These are phyloP conservation scores for Cecidostiba fungosa DNA, from an alignment of 2,888 invertebrate species.

Conservation along the genomic window DNA sequence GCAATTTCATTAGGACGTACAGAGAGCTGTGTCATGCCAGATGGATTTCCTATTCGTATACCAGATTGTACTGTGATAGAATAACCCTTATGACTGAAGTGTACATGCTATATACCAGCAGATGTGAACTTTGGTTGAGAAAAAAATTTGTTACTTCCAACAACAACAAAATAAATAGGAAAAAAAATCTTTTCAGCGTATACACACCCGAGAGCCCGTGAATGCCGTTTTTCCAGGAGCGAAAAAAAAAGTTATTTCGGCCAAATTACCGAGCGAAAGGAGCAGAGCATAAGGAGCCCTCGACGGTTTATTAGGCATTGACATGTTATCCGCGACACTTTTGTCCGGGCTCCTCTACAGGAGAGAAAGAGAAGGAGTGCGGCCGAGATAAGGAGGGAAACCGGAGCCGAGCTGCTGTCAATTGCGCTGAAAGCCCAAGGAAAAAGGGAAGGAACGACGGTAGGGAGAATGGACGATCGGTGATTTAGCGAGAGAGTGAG, in stretches of 20 bases:
- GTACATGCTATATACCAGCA: not conserved
- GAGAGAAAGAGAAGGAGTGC: slow-evolving; percentile 37
- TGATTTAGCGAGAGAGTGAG: slow-evolving; percentile 52
- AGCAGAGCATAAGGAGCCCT: slow-evolving; percentile 40
- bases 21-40: not conserved
- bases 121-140: not conserved
- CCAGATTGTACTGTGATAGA: not conserved
- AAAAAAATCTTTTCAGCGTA: slow-evolving; percentile 7
- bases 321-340: slow-evolving; percentile 73
- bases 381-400: slow-evolving; percentile 50
- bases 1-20: not conserved
- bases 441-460: slow-evolving; percentile 66
- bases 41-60: not conserved
- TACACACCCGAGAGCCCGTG: not conserved
- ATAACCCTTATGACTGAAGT: not conserved
- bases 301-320: slow-evolving; percentile 72
- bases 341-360: slow-evolving; percentile 65
- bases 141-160: not conserved
- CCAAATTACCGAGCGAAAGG: slow-evolving; percentile 51
- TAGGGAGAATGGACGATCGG: slow-evolving; percentile 47
- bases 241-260: slow-evolving; percentile 32
- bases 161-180: not conserved
- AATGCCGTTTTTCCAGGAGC: not conserved
- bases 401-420: slow-evolving; percentile 42
- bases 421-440: slow-evolving; percentile 60